phyloP scores from a whole-genome alignment of 2,888 invertebrate genomes.

The Cryptocephalus moraei region DNA sequence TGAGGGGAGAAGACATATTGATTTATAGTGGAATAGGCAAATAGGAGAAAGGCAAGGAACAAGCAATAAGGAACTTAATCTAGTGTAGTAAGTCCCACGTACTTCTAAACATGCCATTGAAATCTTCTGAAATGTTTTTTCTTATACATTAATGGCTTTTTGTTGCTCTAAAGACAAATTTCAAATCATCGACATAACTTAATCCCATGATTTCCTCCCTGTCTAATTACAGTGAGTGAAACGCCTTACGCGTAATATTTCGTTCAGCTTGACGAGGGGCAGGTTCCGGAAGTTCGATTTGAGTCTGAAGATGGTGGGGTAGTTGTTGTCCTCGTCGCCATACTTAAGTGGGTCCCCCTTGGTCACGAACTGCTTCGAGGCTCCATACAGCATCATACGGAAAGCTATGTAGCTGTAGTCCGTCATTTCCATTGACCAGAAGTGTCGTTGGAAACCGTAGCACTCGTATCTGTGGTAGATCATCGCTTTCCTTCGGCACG shows the following conservation, averaged over 20 bases:
- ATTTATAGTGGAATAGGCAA: no score
- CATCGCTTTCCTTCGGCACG: slow-evolving; percentile 12
- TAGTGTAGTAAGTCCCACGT: no score
- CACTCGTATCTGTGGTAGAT: slow-evolving; percentile 23
- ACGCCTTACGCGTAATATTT: slow-evolving; percentile 18
- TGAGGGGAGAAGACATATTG: no score
- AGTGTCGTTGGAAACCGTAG: slow-evolving; percentile 22
- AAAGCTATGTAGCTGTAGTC: slow-evolving; percentile 20
- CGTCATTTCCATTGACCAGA: slow-evolving; percentile 18
- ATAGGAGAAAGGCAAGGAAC: no score
- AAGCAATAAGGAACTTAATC: no score
- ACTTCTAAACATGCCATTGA: no score
- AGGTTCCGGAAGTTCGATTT: slow-evolving; percentile 15
- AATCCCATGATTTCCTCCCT: no score
- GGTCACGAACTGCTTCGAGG: slow-evolving; percentile 12
- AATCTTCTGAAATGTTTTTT: no score
- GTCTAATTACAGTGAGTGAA: no score
- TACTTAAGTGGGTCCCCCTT: slow-evolving; percentile 7
- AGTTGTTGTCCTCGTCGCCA: slow-evolving; percentile 14
- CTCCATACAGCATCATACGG: slow-evolving; percentile 22
- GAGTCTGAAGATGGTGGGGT: slow-evolving; percentile 15
- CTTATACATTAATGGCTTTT: no score
- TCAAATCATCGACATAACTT: no score
- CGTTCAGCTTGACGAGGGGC: slow-evolving; percentile 10
- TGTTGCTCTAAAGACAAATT: no score